phyloP scores from a whole-genome alignment of 2,113 vertebrate genomes.

The Heterochromis multidens region DNA sequence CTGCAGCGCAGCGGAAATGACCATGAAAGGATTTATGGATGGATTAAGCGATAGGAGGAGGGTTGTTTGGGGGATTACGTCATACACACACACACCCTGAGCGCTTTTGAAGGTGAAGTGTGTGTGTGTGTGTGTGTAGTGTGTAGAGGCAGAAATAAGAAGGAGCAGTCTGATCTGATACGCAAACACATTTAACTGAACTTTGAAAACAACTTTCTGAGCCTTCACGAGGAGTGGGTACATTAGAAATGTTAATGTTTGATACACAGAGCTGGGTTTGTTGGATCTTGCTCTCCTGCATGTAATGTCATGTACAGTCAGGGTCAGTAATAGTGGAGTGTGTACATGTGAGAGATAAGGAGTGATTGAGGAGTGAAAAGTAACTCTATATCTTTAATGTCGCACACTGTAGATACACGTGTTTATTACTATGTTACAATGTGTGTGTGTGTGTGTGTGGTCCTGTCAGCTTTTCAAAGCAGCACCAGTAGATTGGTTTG shows the following conservation, averaged over 20 bases:
- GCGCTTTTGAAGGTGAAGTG: not conserved
- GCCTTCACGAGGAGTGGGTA: too few relatives aligned
- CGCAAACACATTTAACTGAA: not conserved
- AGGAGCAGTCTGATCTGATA: not conserved
- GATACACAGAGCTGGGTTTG: not conserved
- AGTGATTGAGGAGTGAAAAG: not conserved
- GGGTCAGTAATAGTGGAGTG: not conserved
- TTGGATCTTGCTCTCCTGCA: not conserved
- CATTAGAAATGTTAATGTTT: not conserved
- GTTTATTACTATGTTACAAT: not conserved
- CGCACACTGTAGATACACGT: not conserved
- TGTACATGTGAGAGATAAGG: not conserved
- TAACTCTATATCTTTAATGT: not conserved
- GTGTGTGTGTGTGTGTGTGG: conserved; percentile 7
- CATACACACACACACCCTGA: not conserved
- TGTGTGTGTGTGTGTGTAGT: not conserved
- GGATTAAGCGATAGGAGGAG: not conserved
- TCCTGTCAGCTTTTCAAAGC: conserved; percentile 55
- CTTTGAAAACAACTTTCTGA: not conserved
- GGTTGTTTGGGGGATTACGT: not conserved
- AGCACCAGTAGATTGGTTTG: conserved; percentile 55
- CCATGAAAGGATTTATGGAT: conserved; percentile 12
- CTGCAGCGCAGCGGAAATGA: conserved; percentile 18
- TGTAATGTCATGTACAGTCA: not conserved
- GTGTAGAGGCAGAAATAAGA: not conserved